A percentile compares a stretch with the other conserved stretches of the same genome.
These are phyloP conservation scores for Polia nebulosa DNA, from an alignment of 2,888 invertebrate genomes.

Conservation along the genomic window DNA sequence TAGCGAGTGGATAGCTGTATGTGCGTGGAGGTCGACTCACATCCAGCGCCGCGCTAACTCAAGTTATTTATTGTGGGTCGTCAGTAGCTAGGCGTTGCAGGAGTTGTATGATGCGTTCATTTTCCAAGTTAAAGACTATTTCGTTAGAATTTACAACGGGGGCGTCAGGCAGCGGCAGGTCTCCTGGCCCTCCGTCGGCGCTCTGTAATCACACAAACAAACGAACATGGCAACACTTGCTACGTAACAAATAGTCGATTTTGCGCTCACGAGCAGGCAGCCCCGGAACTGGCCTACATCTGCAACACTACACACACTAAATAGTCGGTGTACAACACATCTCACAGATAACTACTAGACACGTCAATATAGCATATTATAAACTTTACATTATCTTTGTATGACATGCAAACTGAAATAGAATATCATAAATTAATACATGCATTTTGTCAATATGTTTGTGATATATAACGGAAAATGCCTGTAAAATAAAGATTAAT, in stretches of 20 bases:
- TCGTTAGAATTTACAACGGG: conserved; percentile 80
- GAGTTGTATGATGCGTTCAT: conserved; percentile 65
- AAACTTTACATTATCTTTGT: conserved; percentile 47
- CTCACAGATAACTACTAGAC: conserved; percentile 67
- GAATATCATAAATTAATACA: conserved; percentile 73
- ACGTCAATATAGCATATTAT: conserved; percentile 61
- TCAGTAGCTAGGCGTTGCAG: conserved; percentile 56
- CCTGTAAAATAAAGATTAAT: conserved; percentile 78
- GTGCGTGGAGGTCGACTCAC: conserved; percentile 33
- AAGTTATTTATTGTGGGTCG: conserved; percentile 77
- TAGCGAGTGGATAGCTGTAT: conserved; percentile 23
- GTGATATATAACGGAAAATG: conserved; percentile 66
- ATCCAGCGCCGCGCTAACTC: conserved; percentile 55
- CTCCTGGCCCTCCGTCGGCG: conserved; percentile 72
- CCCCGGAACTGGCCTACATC: conserved; percentile 86
- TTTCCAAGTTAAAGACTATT: conserved; percentile 68
- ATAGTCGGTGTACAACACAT: conserved; percentile 69
- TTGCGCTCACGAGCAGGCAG: conserved; percentile 78
- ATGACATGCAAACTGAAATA: conserved; percentile 81
- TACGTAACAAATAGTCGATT: conserved; percentile 67
- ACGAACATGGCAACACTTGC: conserved; percentile 88
- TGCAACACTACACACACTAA: conserved; percentile 90
- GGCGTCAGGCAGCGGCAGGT: conserved; percentile 77
- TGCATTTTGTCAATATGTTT: conserved; percentile 65
- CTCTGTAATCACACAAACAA: conserved; percentile 89